These are phyloP conservation scores for Tenodera sinensis DNA, from an alignment of 2,888 invertebrate genomes.

Conservation along the genomic window DNA sequence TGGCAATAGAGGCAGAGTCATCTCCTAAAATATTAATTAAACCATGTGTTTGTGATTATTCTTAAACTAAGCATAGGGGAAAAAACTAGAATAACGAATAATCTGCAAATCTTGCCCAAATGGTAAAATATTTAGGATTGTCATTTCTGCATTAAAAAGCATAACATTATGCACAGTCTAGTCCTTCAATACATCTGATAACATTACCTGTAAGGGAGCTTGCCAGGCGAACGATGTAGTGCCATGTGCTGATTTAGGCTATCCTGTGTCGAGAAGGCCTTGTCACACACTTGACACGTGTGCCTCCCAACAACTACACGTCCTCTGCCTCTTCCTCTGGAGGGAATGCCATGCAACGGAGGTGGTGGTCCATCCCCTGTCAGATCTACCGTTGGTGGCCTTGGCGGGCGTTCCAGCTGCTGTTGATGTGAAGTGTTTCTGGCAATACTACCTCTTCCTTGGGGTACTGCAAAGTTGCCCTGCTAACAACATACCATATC, in stretches of 20 bases:
- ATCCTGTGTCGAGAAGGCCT: constrained; percentile 48
- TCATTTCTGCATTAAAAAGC: no score
- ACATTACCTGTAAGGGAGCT: constrained; percentile 44
- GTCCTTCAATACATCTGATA: no score
- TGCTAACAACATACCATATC: neutral
- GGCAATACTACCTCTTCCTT: constrained; percentile 41
- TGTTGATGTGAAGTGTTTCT: constrained; percentile 35
- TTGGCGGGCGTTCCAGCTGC: constrained; percentile 47
- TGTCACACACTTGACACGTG: constrained; percentile 47
- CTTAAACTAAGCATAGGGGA: no score
- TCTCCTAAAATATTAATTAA: no score
- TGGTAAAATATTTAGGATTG: no score
- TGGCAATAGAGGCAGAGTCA: no score
- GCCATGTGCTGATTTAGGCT: constrained; percentile 50
- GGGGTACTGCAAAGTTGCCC: constrained; percentile 43
- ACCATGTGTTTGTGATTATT: no score
- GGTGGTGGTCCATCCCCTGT: constrained; percentile 37
- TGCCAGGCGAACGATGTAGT: constrained; percentile 48
- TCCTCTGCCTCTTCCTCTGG: constrained; percentile 41
- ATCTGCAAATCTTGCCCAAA: no score
- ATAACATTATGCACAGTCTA: no score
- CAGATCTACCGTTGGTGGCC: constrained; percentile 49
- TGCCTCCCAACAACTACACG: constrained; percentile 10
- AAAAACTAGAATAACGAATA: no score
- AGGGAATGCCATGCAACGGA: constrained; percentile 39